These are phyloP conservation scores for Danio albolineatus DNA, from an alignment of 2,797 vertebrate genomes.

Conservation along the genomic window DNA sequence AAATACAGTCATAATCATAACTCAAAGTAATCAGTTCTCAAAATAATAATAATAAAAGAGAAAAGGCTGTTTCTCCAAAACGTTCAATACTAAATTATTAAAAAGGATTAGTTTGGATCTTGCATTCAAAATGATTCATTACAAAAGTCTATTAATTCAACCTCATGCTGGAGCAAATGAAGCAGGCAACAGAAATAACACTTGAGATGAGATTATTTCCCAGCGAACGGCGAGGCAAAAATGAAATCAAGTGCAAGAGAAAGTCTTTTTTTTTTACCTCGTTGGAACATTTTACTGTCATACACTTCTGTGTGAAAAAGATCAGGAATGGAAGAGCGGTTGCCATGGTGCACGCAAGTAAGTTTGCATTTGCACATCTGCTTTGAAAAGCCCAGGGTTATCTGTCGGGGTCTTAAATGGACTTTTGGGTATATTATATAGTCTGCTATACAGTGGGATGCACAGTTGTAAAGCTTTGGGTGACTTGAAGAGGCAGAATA, in stretches of 20 bases:
- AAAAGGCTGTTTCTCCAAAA: background rate
- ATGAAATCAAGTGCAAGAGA: background rate
- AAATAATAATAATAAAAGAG: background rate
- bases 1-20: too few species aligned
- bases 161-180: background rate
- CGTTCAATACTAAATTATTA: background rate
- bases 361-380: slow-evolving; percentile 15
- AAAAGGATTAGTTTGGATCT: background rate
- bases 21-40: too few species aligned
- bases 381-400: slow-evolving; percentile 21
- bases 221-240: background rate
- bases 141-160: background rate
- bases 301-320: slow-evolving; percentile 8
- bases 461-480: slow-evolving; percentile 7
- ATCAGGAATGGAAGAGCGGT: slow-evolving; percentile 16
- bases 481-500: background rate
- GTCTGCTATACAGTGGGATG: background rate
- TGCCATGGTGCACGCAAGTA: slow-evolving; percentile 40
- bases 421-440: slow-evolving; percentile 3
- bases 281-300: background rate
- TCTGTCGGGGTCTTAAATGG: slow-evolving; percentile 13
- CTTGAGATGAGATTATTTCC: background rate
- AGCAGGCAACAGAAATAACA: slow-evolving; percentile 12
- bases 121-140: background rate
- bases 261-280: slow-evolving; percentile 5